phyloP scores from a whole-genome alignment of 2,113 vertebrate species.

The Brienomyrus longianalis region DNA sequence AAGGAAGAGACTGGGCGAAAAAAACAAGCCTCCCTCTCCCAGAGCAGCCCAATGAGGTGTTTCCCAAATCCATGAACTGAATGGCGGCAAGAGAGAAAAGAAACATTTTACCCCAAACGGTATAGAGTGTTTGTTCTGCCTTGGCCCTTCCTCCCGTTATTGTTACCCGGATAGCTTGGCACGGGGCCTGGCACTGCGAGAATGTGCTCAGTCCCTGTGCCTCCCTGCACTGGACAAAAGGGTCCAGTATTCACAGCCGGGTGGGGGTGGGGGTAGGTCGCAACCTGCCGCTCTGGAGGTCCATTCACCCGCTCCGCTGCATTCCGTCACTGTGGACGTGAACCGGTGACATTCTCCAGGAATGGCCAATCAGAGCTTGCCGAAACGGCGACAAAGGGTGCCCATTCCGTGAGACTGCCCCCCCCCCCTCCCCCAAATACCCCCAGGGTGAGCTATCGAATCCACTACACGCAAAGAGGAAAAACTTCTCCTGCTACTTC shows the following conservation, averaged over 20 bases:
- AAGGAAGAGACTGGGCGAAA: not conserved
- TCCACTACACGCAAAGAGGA: not conserved
- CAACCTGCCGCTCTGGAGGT: conserved; percentile 15
- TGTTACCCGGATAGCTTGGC: conserved; percentile 28
- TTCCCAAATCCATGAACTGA: conserved; percentile 20
- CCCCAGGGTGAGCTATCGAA: not conserved
- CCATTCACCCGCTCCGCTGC: conserved; percentile 29
- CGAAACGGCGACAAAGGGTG: not conserved
- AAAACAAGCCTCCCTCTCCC: not conserved
- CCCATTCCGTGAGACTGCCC: conserved; percentile 7
- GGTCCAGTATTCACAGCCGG: conserved; percentile 26
- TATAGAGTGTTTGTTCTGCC: conserved; percentile 34
- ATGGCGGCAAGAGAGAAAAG: conserved; percentile 25
- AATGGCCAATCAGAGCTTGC: conserved; percentile 14
- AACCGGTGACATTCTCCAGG: conserved; percentile 28
- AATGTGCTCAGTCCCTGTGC: conserved; percentile 28
- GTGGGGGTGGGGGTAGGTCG: not conserved
- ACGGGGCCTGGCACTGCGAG: conserved; percentile 32
- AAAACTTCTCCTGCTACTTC: not conserved
- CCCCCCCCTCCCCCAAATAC: not conserved
- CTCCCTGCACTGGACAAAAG: conserved; percentile 30
- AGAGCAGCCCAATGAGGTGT: conserved; percentile 16
- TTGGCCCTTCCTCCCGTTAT: not conserved
- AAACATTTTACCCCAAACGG: conserved; percentile 22
- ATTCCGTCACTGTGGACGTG: conserved; percentile 26